Conservation (phyloP, 2,888 invertebrate species). For the Erebia palarica region DNA sequence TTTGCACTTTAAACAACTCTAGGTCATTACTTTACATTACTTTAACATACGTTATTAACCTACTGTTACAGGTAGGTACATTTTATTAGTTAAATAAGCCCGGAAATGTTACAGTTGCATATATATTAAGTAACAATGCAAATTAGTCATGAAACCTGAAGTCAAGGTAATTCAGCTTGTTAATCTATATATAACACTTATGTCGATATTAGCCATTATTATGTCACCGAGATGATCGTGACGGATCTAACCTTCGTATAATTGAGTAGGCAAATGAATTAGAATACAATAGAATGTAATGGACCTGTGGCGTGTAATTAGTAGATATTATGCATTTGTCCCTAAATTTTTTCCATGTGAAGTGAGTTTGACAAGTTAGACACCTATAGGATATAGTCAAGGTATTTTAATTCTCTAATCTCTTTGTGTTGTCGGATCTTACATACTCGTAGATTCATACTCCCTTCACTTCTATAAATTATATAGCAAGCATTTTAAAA, state of each 20-base stretch:
- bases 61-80: too few relatives aligned
- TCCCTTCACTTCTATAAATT: too few relatives aligned
- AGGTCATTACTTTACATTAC: too few relatives aligned
- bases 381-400: not conserved
- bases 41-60: too few relatives aligned
- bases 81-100: not conserved
- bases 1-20: too few relatives aligned
- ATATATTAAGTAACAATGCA: slow-evolving; percentile 18
- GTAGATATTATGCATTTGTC: slow-evolving; percentile 52
- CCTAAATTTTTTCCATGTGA: slow-evolving; percentile 28
- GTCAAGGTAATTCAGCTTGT: slow-evolving; percentile 24
- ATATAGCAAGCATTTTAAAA: too few relatives aligned
- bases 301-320: slow-evolving; percentile 67
- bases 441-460: not conserved
- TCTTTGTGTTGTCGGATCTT: not conserved
- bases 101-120: slow-evolving; percentile 25
- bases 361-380: slow-evolving; percentile 2
- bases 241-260: slow-evolving; percentile 68
- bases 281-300: slow-evolving; percentile 75
- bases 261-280: slow-evolving; percentile 69
- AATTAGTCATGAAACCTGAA: slow-evolving; percentile 23
- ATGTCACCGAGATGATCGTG: slow-evolving; percentile 68
- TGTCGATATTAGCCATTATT: slow-evolving; percentile 44
- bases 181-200: slow-evolving; percentile 30
- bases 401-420: not conserved